A percentile compares a stretch with the other conserved stretches of the same genome.
Evolutionary conservation across 2,113 vertebrate genomes (phyloP).

Genomic region (Prietella phreatophila): DNA sequence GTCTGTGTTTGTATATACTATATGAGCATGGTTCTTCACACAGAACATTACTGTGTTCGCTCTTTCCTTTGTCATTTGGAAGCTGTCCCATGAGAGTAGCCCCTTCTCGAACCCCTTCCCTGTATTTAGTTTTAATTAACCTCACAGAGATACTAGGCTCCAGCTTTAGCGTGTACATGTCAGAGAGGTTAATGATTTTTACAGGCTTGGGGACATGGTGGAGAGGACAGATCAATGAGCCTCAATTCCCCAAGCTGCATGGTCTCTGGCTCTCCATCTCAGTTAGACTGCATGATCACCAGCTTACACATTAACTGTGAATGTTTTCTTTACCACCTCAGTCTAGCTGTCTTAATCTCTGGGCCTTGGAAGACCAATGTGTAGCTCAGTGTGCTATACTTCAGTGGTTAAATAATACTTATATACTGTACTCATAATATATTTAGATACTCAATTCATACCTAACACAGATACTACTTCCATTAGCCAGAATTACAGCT

Average conservation of each 20-base stretch:
- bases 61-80: constrained; percentile 65
- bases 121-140: constrained; percentile 81
- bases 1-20: constrained; percentile 21
- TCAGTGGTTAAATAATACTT: neutral
- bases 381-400: neutral
- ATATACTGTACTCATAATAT: neutral
- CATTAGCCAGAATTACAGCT: neutral
- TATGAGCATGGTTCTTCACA: no score
- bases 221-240: constrained; percentile 76
- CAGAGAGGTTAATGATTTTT: constrained; percentile 78
- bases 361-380: constrained; percentile 28
- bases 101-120: constrained; percentile 49
- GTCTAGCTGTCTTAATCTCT: constrained; percentile 53
- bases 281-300: constrained; percentile 56
- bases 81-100: constrained; percentile 69
- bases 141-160: constrained; percentile 76
- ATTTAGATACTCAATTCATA: neutral
- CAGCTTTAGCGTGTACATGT: constrained; percentile 72
- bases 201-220: constrained; percentile 65
- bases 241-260: constrained; percentile 69
- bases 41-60: constrained; percentile 53
- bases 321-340: constrained; percentile 4
- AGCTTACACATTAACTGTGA: constrained; percentile 6
- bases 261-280: constrained; percentile 61
- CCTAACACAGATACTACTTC: neutral